phyloP scores from a whole-genome alignment of 1,140 invertebrate genomes.

The Aricia agestis region DNA sequence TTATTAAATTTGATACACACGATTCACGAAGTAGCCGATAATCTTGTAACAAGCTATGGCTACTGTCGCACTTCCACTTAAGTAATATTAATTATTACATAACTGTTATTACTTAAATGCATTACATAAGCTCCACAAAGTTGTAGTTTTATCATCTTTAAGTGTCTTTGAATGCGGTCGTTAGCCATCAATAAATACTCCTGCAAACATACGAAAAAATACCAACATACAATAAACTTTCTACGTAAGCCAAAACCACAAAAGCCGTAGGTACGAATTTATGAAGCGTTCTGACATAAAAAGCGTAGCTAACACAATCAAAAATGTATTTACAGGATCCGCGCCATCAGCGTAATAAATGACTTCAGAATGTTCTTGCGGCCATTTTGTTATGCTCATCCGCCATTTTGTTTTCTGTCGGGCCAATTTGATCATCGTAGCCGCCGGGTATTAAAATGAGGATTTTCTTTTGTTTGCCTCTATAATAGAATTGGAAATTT shows the following conservation, averaged over 20 bases:
- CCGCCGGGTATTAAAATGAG: background rate
- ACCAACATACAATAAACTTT: background rate
- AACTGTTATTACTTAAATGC: too few species aligned
- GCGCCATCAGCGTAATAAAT: slow-evolving; percentile 8
- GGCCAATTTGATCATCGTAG: background rate
- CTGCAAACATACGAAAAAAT: too few species aligned
- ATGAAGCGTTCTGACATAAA: slow-evolving; percentile 14
- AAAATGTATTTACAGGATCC: slow-evolving; percentile 17
- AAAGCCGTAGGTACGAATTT: background rate
- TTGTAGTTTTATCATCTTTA: too few species aligned
- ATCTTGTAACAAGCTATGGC: too few species aligned
- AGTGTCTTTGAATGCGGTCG: too few species aligned
- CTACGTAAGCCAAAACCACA: background rate
- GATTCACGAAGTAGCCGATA: too few species aligned
- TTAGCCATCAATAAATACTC: too few species aligned
- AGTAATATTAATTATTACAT: too few species aligned
- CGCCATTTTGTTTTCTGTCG: background rate
- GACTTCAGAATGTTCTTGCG: background rate
- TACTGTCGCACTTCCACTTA: too few species aligned
- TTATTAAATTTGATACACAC: too few species aligned
- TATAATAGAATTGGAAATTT: background rate
- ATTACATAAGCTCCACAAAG: too few species aligned
- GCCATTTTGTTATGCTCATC: slow-evolving; percentile 4
- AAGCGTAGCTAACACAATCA: slow-evolving; percentile 11
- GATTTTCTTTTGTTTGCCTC: background rate